Percentiles rank a stretch among this genome's conserved stretches.
phyloP scores from a whole-genome alignment of 2,797 vertebrate genomes.

The Erethizon dorsatum region DNA sequence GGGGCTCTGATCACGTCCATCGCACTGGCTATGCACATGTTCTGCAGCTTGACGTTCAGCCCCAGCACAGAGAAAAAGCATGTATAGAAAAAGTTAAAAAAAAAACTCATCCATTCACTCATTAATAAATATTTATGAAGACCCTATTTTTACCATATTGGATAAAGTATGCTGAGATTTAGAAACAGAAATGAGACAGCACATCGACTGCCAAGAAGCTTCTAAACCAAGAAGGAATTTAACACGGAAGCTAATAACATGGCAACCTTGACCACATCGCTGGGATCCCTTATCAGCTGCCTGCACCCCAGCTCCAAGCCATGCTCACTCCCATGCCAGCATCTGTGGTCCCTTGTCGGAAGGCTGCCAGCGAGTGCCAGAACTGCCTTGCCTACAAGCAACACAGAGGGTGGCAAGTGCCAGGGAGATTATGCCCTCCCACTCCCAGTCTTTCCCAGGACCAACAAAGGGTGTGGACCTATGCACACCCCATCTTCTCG shows the following conservation, averaged over 20 bases:
- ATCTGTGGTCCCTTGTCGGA: background rate
- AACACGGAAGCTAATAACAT: background rate
- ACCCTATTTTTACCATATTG: background rate
- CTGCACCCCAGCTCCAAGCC: background rate
- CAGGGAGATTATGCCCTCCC: background rate
- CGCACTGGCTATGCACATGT: background rate
- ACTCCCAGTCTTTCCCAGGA: background rate
- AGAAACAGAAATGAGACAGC: background rate
- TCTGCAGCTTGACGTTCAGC: background rate
- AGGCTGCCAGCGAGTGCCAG: background rate
- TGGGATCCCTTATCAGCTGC: background rate
- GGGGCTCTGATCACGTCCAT: background rate
- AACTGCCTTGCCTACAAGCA: background rate
- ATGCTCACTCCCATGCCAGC: background rate
- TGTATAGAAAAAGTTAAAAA: background rate
- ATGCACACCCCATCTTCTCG: rapidly evolving
- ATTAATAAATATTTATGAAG: conserved; percentile 23
- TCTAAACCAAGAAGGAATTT: background rate
- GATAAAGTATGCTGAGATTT: background rate
- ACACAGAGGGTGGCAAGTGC: background rate
- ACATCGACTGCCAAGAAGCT: conserved; percentile 45
- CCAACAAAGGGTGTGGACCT: background rate
- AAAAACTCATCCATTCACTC: background rate
- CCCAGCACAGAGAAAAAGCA: background rate
- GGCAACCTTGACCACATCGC: background rate